Conservation (phyloP, 1,140 invertebrate genomes). For the Diorhabda carinulata region DNA sequence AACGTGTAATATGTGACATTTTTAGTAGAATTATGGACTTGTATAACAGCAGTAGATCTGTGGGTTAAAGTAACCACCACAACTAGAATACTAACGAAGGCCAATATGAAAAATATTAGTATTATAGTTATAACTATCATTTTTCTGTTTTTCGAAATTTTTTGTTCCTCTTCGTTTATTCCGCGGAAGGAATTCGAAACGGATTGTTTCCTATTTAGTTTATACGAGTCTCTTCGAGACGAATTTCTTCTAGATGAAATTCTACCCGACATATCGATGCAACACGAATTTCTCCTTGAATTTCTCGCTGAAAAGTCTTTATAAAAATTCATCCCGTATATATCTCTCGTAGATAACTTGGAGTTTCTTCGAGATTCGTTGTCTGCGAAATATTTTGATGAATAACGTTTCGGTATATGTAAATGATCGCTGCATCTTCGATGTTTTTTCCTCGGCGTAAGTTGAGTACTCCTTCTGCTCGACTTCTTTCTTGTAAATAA, state of each 20-base stretch:
- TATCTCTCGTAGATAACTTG: not conserved
- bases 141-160: constrained; percentile 19
- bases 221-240: not conserved
- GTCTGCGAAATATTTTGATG: constrained; percentile 1
- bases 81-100: constrained; percentile 51
- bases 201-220: not conserved
- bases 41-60: constrained; percentile 48
- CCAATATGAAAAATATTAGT: constrained; percentile 21
- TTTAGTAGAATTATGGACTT: constrained; percentile 50
- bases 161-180: constrained; percentile 6
- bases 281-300: not conserved
- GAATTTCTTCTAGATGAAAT: not conserved
- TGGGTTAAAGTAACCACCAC: constrained; percentile 70
- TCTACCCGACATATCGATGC: not conserved
- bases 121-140: constrained; percentile 23
- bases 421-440: not conserved
- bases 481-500: not conserved
- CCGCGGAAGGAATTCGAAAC: not conserved
- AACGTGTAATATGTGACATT: constrained; percentile 61
- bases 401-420: not conserved
- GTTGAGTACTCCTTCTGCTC: constrained; percentile 4
- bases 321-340: not conserved
- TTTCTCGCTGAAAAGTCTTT: not conserved
- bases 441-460: not conserved
- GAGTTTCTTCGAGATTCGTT: not conserved